Evolutionary conservation across 2,888 invertebrate species (phyloP).

Genomic region (Brachyptera risi): DNA sequence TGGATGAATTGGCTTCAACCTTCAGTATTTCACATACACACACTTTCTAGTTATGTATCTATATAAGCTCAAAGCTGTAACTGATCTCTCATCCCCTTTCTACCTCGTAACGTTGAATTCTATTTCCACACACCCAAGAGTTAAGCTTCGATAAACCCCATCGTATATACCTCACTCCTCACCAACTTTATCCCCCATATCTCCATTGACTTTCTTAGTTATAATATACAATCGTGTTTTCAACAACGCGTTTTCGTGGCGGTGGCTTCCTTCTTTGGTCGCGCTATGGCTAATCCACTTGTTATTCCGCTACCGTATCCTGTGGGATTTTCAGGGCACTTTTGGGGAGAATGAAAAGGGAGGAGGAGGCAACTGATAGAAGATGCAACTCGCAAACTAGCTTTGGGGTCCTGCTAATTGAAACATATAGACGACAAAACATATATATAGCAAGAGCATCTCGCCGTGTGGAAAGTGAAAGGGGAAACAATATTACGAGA

Average conservation of each 20-base stretch:
- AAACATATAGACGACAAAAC: constrained; percentile 22
- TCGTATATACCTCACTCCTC: not conserved
- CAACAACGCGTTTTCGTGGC: not conserved
- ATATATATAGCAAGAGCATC: not conserved
- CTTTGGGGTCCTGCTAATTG: constrained; percentile 18
- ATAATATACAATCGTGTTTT: constrained; percentile 9
- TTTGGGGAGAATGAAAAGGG: constrained; percentile 2
- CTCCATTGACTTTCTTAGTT: constrained; percentile 3
- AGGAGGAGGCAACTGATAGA: not conserved
- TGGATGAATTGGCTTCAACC: no score
- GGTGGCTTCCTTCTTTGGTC: no score
- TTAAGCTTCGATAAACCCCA: not conserved
- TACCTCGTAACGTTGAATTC: constrained; percentile 9
- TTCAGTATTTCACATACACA: no score
- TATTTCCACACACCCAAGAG: not conserved
- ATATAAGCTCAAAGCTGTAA: no score
- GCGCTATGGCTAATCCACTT: constrained; percentile 28
- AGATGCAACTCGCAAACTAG: constrained; percentile 3
- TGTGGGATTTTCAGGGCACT: constrained; percentile 24
- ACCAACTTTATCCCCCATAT: not conserved
- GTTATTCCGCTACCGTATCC: constrained; percentile 24
- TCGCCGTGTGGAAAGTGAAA: not conserved
- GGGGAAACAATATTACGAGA: constrained; percentile 14
- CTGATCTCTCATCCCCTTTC: not conserved
- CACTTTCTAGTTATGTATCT: no score